Conservation (phyloP, 2,888 invertebrate species). For the Mythimna pallens region DNA sequence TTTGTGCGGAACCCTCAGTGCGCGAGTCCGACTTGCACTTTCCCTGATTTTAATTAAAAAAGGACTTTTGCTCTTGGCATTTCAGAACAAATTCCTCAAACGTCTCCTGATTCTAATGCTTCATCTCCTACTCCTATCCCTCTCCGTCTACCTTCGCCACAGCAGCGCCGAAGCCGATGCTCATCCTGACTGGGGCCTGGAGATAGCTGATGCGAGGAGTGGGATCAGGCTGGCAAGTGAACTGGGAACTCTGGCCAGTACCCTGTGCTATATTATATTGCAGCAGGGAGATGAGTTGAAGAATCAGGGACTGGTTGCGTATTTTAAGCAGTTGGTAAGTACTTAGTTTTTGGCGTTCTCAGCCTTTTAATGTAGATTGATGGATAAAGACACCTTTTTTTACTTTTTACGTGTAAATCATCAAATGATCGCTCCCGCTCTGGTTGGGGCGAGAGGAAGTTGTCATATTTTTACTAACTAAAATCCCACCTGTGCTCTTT, state of each 20-base stretch:
- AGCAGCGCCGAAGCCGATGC: conserved; percentile 81
- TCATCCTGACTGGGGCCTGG: conserved; percentile 83
- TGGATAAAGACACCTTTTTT: no score
- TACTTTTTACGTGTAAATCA: no score
- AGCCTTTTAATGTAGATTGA: no score
- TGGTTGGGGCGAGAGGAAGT: no score
- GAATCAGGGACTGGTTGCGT: conserved; percentile 97
- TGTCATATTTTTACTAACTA: no score
- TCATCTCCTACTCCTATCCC: conserved; percentile 96
- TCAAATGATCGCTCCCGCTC: no score
- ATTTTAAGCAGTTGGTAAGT: conserved; percentile 97
- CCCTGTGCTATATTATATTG: conserved; percentile 96
- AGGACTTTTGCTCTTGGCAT: conserved; percentile 29
- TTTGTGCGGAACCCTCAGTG: no score
- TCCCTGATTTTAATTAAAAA: no score
- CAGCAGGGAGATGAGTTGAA: conserved; percentile 98
- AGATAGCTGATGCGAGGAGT: conserved; percentile 79
- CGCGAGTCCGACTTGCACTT: no score
- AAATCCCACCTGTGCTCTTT: no score
- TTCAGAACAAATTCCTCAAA: conserved; percentile 97
- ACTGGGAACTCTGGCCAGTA: conserved; percentile 95
- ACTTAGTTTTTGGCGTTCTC: background rate
- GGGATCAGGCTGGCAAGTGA: conserved; percentile 94
- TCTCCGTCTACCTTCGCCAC: conserved; percentile 97
- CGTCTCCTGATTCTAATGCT: conserved; percentile 96